Evolutionary conservation across 2,113 vertebrate genomes (phyloP), one percentile per base, ranked within the genome.

Genomic region (Trachemys scripta): DNA sequence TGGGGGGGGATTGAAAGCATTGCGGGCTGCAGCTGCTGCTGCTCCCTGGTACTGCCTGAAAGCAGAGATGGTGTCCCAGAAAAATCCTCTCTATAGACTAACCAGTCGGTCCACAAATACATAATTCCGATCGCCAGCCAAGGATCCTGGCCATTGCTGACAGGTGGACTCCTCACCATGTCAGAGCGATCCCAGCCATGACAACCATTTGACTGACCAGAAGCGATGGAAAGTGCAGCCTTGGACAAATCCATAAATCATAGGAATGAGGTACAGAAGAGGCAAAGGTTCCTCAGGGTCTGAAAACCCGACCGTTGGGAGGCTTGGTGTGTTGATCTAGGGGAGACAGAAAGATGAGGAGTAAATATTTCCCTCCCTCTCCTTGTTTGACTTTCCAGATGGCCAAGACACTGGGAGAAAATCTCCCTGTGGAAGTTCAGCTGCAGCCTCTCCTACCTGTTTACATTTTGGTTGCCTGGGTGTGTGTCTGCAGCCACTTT

Each of bases 221-320:
- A 38, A 38, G 38, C 38, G 38, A 38, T 38, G 38, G 38, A 4
- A 38, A 38, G 38, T 38, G 38, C 38, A 38, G 38, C 38, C 38
- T 38, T 38, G 38, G 38, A 38, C 38, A 38, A 38, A 38, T 38
- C 38, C 4, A 38, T 38, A 38, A 38, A 38, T 38, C 38, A 38
- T 38, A 38, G 38, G 38, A 38, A 38, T 38, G 38, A 38, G 38
- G 38, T 38, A 38, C 38, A 38, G 38, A 38, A 38, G 38, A 38
- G 38, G 38, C 38, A 38, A 38, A 38, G 38, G 90, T 97, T 97
- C 89, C 93, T 93, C 93, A 96, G 94, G 94, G 10, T 75, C 90
- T 92, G 93, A 94, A 97, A 95, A 90, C 92, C 72, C 89, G 82
- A 85, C 90, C 91, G 88, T 90, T 49, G 54, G 87, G 90, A 51